Conservation (phyloP, 2,888 invertebrate species). For the Achlya flavicornis region DNA sequence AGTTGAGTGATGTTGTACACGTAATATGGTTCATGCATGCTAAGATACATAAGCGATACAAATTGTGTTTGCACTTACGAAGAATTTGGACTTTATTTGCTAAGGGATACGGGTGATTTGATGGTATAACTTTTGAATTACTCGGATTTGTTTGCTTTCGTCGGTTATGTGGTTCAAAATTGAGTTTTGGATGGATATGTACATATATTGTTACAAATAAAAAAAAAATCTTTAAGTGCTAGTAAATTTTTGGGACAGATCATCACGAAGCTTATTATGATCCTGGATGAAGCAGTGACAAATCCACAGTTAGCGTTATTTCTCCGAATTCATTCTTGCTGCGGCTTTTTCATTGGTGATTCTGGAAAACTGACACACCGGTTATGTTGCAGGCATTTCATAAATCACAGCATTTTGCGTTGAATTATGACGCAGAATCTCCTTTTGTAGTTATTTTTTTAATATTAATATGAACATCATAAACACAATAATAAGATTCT, state of each 20-base stretch:
- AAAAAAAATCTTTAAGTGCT: neutral
- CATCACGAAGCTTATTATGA: neutral
- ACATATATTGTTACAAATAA: neutral
- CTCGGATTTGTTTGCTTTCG: slow-evolving; percentile 18
- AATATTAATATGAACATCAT: too few relatives aligned
- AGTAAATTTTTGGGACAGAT: neutral
- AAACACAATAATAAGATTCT: too few relatives aligned
- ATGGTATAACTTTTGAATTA: slow-evolving; percentile 15
- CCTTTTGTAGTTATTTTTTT: too few relatives aligned
- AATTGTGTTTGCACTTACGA: slow-evolving; percentile 52
- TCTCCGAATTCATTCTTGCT: too few relatives aligned
- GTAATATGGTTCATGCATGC: slow-evolving; percentile 25
- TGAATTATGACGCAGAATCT: too few relatives aligned
- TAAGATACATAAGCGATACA: slow-evolving; percentile 41
- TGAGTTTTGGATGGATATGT: neutral
- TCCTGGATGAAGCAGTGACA: neutral
- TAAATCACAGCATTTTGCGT: too few relatives aligned
- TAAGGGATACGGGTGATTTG: slow-evolving; percentile 45
- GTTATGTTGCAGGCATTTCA: too few relatives aligned
- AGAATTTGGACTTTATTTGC: slow-evolving; percentile 49
- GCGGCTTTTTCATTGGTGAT: too few relatives aligned
- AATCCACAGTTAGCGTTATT: too few relatives aligned
- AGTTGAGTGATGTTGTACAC: slow-evolving; percentile 25
- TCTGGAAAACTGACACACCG: too few relatives aligned
- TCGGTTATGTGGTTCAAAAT: slow-evolving; percentile 10